These are phyloP conservation scores for Leptinotarsa defecta DNA, from an alignment of 1,140 invertebrate genomes.

Conservation along the genomic window DNA sequence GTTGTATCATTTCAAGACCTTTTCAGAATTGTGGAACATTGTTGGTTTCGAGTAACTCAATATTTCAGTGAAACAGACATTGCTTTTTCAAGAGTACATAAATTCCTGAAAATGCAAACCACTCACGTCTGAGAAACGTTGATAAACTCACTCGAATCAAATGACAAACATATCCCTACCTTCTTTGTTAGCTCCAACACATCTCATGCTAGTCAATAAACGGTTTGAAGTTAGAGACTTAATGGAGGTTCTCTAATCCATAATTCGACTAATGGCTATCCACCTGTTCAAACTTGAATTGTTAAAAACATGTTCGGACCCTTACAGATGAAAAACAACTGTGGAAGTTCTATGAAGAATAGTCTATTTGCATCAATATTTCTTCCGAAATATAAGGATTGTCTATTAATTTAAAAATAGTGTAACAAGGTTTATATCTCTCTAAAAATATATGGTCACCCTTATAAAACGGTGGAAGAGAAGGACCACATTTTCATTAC, in stretches of 20 bases:
- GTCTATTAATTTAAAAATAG: conserved; percentile 16
- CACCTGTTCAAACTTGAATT: too few species aligned
- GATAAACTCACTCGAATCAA: too few species aligned
- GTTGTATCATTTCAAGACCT: too few species aligned
- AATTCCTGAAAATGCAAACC: too few species aligned
- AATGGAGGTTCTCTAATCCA: not conserved
- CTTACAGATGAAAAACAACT: not conserved
- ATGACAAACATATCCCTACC: not conserved
- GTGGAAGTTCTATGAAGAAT: not conserved
- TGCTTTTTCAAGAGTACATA: too few species aligned
- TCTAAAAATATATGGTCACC: conserved; percentile 21
- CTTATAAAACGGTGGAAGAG: not conserved
- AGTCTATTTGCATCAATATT: not conserved
- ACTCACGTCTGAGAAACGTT: too few species aligned
- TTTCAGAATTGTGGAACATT: too few species aligned
- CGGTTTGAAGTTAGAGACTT: not conserved
- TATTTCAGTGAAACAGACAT: too few species aligned
- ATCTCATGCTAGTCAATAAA: not conserved
- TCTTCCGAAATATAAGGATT: not conserved
- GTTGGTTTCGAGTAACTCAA: too few species aligned
- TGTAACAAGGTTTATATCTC: conserved; percentile 12
- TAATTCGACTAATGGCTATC: not conserved
- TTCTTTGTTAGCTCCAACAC: not conserved
- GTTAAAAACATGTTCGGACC: not conserved
- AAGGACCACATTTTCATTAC: too few species aligned